Percentiles rank a stretch among this genome's conserved stretches.
Conservation (phyloP, 2,888 invertebrate species). For the Melanophora roralis region DNA sequence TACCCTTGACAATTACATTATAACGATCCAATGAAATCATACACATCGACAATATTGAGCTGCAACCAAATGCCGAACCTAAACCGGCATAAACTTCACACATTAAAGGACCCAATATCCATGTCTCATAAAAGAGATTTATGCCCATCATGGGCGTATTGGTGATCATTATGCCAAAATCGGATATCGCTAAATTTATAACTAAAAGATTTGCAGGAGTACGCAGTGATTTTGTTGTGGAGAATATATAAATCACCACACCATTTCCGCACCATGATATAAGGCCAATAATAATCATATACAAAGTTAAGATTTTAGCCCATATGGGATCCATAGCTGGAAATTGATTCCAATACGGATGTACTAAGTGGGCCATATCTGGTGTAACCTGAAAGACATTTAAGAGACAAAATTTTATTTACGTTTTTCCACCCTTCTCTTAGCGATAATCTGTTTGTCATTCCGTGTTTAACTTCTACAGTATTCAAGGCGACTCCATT, state of each 20-base stretch:
- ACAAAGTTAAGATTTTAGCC: slow-evolving; percentile 88
- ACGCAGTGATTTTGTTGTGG: slow-evolving; percentile 79
- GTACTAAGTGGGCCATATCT: slow-evolving; percentile 83
- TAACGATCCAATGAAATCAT: slow-evolving; percentile 95
- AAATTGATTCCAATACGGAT: slow-evolving; percentile 91
- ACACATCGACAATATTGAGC: slow-evolving; percentile 95
- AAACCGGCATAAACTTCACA: slow-evolving; percentile 92
- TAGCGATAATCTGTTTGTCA: too few species aligned
- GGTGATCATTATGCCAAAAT: slow-evolving; percentile 89
- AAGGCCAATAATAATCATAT: slow-evolving; percentile 85
- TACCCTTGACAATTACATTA: slow-evolving; percentile 94
- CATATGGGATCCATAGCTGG: slow-evolving; percentile 93
- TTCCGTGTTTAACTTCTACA: too few species aligned
- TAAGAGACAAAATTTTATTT: too few species aligned
- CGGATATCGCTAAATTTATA: slow-evolving; percentile 92
- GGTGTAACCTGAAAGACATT: slow-evolving; percentile 78
- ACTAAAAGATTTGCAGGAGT: slow-evolving; percentile 95
- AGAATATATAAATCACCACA: slow-evolving; percentile 76
- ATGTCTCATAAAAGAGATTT: slow-evolving; percentile 76
- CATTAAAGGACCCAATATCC: slow-evolving; percentile 81
- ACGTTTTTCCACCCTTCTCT: too few species aligned
- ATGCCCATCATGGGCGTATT: slow-evolving; percentile 77
- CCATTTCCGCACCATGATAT: slow-evolving; percentile 76
- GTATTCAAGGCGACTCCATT: too few species aligned
- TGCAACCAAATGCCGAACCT: slow-evolving; percentile 92